Evolutionary conservation across 1,140 invertebrate species (phyloP), one percentile per base, ranked within the genome.

Genomic region (Andrena cerasifolii): DNA sequence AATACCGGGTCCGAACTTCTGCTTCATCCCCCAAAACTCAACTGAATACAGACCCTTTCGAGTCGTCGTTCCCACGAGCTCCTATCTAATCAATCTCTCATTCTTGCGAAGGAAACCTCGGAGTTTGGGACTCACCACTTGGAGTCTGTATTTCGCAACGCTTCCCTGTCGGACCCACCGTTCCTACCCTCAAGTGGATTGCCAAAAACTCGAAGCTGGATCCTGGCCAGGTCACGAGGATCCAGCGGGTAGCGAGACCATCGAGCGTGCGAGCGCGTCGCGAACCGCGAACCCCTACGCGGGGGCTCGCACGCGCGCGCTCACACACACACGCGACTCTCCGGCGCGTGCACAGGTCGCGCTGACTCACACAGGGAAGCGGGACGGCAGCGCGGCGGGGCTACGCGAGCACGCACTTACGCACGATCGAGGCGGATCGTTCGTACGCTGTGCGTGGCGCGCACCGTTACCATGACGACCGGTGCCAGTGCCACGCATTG

Each of bases 401-500:
- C 31, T 59, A 45, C 72, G 85, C 87, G 88, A 84, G 86, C 85
- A 89, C 88, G 87, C 87, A 88, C 89, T 80, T 83, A 86, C 87
- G 86, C 87, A 87, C 88, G 88, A 90, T 90, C 88, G 87, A 88
- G 86, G 89, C 89, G 86, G 88, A 91, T 91, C 89, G 89, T 89
- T 79, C 79, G 86, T 72, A 85, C 78, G 80, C 59, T 80, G 87
- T 90, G 89, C 90, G 90, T 92, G 88, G 89, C 83, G 84, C 85
- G 86, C 83, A 87, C 73, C 70, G 91, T 92, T 90, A 83, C 89
- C 90, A 92, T 92, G 88, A 86, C 88, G 81, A 92, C 91, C 84
- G 76, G 65, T 86, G 87, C 76, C 88, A 89, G 89, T 88, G 89
- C 76, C 80, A 91, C 91, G 91, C 91, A 92, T 92, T 89, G 91